Percentiles rank a stretch among this genome's conserved stretches.
Conservation (phyloP, 2,888 invertebrate genomes). For the Lepidonotus clava region DNA sequence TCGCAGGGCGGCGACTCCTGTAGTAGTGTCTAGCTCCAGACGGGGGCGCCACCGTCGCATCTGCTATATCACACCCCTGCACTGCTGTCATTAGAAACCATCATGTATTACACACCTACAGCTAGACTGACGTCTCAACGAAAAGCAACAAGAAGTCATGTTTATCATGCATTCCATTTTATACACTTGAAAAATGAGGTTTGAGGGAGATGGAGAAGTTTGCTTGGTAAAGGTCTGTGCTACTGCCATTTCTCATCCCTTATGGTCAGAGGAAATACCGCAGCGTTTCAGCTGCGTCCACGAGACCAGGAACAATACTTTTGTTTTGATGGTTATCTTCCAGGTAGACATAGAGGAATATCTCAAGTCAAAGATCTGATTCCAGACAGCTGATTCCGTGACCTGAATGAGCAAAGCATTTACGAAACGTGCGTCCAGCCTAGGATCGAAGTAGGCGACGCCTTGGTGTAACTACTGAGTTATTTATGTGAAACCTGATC, state of each 20-base stretch:
- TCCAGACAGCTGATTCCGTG: constrained; percentile 7
- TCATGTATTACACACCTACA: not conserved
- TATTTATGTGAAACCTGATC: constrained; percentile 14
- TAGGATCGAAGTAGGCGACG: no score
- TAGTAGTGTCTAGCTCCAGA: constrained; percentile 17
- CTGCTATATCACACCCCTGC: constrained; percentile 40
- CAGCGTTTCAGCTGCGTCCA: no score
- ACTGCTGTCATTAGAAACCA: constrained; percentile 20
- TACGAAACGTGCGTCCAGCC: no score
- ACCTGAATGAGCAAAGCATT: not conserved
- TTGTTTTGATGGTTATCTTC: not conserved
- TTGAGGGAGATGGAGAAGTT: not conserved
- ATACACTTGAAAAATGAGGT: constrained; percentile 30
- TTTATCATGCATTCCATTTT: constrained; percentile 44
- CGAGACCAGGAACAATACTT: no score
- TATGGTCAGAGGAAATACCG: no score
- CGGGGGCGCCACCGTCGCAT: not conserved
- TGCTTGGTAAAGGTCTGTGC: not conserved
- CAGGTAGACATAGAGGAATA: not conserved
- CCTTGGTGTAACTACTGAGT: constrained; percentile 6
- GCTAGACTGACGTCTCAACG: not conserved
- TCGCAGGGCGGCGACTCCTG: constrained; percentile 30
- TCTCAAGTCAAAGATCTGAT: constrained; percentile 7
- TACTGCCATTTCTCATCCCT: constrained; percentile 42
- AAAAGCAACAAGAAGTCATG: not conserved